Evolutionary conservation across 2,888 invertebrate species (phyloP).

Genomic region (Pterobdella sp.): DNA sequence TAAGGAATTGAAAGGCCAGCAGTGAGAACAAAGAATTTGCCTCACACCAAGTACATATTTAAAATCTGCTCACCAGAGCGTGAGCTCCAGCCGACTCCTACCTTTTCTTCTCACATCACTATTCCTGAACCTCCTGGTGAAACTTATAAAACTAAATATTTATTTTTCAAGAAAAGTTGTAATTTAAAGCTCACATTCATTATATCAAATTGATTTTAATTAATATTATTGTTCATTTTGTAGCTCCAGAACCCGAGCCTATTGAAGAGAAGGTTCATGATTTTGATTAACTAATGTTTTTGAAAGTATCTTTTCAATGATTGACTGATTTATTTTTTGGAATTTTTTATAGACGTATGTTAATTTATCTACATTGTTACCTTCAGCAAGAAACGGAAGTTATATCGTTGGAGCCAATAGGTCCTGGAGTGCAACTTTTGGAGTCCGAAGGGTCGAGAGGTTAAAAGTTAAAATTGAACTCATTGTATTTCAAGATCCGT

Average conservation of each 20-base stretch:
- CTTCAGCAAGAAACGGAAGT: conserved; percentile 45
- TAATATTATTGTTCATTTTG: not conserved
- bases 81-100: not conserved
- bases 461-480: too few relatives aligned
- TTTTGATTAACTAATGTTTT: not conserved
- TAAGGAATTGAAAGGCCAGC: conserved; percentile 20
- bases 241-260: not conserved
- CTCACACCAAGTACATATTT: conserved; percentile 26
- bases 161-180: not conserved
- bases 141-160: not conserved
- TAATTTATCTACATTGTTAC: too few relatives aligned
- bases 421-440: conserved; percentile 47
- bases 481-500: too few relatives aligned
- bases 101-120: not conserved
- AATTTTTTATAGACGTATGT: too few relatives aligned
- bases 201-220: not conserved
- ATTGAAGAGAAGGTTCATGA: not conserved
- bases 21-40: conserved; percentile 15
- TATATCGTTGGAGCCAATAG: conserved; percentile 49
- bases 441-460: conserved; percentile 41
- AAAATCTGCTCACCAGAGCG: conserved; percentile 19
- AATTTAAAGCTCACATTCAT: not conserved
- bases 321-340: too few relatives aligned
- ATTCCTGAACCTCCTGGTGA: not conserved
- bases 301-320: too few relatives aligned